Evolutionary conservation across 2,113 vertebrate genomes (phyloP).

Genomic region (Pteronura brasiliensis): DNA sequence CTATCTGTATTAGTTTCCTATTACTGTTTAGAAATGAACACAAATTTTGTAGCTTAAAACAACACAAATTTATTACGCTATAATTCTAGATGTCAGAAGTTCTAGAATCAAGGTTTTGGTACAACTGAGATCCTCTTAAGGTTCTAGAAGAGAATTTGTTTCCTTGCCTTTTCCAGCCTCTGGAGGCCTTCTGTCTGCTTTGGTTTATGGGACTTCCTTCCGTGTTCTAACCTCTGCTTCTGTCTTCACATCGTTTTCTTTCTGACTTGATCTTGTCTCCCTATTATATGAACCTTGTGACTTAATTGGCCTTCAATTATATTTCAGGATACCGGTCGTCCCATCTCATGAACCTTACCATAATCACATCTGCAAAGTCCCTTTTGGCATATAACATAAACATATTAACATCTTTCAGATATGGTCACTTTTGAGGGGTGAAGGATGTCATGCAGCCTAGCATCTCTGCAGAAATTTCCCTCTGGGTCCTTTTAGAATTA

Average conservation of each 20-base stretch:
- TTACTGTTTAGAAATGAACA: not conserved
- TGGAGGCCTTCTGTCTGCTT: not conserved
- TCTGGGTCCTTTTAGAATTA: not conserved
- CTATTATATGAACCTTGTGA: not conserved
- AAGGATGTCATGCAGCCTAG: not conserved
- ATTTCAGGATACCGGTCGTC: accelerated
- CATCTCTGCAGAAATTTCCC: not conserved
- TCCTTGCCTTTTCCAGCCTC: not conserved
- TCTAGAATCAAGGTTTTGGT: not conserved
- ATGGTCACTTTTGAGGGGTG: not conserved
- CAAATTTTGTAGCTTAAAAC: not conserved
- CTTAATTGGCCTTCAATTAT: accelerated
- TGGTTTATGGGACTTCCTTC: not conserved
- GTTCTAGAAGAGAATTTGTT: not conserved
- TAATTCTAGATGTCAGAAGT: not conserved
- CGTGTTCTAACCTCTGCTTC: not conserved
- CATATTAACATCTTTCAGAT: not conserved
- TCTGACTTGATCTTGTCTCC: not conserved
- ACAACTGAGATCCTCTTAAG: not conserved
- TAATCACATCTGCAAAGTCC: not conserved
- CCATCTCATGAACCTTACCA: not conserved
- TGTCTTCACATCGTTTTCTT: accelerated
- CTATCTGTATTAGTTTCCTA: not conserved
- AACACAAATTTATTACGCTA: not conserved
- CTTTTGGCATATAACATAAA: not conserved